Evolutionary conservation across 1,140 invertebrate species (phyloP).

Genomic region (Trypoxylus dichotomus): DNA sequence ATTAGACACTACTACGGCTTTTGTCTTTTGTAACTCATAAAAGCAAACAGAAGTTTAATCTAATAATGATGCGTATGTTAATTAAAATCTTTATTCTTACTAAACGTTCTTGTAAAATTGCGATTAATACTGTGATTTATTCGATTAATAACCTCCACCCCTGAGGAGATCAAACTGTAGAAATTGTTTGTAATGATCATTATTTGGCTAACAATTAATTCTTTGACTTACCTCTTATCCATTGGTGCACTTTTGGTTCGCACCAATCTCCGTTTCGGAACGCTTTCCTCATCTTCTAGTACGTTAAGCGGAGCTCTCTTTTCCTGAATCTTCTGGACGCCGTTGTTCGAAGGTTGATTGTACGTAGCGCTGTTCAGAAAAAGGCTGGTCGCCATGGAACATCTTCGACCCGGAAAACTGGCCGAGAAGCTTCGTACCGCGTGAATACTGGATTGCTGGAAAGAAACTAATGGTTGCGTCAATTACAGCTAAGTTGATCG

Average conservation of each 20-base stretch:
- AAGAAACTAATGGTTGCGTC: slow-evolving; percentile 46
- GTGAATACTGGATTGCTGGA: slow-evolving; percentile 52
- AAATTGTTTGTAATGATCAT: no score
- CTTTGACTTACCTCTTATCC: neutral
- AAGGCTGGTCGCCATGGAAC: slow-evolving; percentile 41
- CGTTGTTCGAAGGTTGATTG: neutral
- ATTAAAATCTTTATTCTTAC: no score
- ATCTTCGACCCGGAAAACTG: slow-evolving; percentile 49
- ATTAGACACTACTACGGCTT: no score
- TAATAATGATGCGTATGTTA: no score
- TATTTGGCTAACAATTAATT: no score
- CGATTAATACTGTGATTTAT: no score
- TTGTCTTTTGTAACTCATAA: no score
- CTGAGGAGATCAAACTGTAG: no score
- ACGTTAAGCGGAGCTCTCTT: slow-evolving; percentile 43
- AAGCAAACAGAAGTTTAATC: no score
- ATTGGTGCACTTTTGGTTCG: slow-evolving; percentile 31
- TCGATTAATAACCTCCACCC: no score
- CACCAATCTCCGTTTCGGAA: slow-evolving; percentile 45
- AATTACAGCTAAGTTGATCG: no score
- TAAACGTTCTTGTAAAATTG: no score
- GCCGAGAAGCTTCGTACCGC: slow-evolving; percentile 52
- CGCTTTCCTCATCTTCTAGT: slow-evolving; percentile 40
- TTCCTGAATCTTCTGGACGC: slow-evolving; percentile 39
- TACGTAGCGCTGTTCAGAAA: neutral